These are phyloP conservation scores for Epicampocera succincta DNA, from an alignment of 2,888 invertebrate genomes.

Conservation along the genomic window DNA sequence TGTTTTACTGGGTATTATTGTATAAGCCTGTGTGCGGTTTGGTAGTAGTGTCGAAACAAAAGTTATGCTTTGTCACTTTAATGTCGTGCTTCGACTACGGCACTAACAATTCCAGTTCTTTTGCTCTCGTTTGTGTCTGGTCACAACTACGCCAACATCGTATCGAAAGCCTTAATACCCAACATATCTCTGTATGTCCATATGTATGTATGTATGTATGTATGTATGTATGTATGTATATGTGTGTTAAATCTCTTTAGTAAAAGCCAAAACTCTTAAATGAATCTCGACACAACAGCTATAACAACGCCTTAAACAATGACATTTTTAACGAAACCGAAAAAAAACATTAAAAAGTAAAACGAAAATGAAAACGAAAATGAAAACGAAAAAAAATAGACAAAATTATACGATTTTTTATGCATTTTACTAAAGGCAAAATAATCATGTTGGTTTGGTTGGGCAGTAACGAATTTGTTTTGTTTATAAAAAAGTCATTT, in stretches of 20 bases:
- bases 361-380: conserved; percentile 32
- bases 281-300: conserved; percentile 43
- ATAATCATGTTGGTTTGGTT: conserved; percentile 39
- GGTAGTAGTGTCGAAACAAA: conserved; percentile 63
- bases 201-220: no score
- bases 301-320: conserved; percentile 18
- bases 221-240: not conserved
- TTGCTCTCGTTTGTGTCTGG: not conserved
- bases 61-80: conserved; percentile 66
- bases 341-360: conserved; percentile 20
- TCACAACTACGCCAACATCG: not conserved
- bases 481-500: conserved; percentile 39
- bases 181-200: conserved; percentile 10
- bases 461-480: conserved; percentile 32
- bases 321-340: conserved; percentile 30
- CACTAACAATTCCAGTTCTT: not conserved
- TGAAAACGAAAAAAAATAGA: conserved; percentile 33
- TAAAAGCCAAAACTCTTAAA: conserved; percentile 60
- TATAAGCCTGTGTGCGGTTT: conserved; percentile 32
- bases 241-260: conserved; percentile 62
- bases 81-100: conserved; percentile 45
- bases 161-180: conserved; percentile 52
- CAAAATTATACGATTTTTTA: conserved; percentile 26
- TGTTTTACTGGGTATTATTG: not conserved
- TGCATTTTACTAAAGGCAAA: conserved; percentile 4